phyloP scores from a whole-genome alignment of 30 jellyfish, hydroid and myxozoan genomes.

The Chironex yamaguchii region DNA sequence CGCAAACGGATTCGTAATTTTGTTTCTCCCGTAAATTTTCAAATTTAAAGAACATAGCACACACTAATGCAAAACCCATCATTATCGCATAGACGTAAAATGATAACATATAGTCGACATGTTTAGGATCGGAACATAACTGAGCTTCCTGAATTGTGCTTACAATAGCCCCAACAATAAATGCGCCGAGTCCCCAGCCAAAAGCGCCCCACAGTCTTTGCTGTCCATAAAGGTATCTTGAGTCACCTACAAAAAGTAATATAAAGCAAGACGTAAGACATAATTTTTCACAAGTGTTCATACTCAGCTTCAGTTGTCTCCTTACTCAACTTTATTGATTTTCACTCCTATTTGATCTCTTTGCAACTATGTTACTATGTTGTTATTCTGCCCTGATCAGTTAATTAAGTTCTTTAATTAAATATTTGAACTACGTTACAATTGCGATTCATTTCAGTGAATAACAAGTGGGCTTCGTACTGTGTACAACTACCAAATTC shows the following conservation, averaged over 20 bases:
- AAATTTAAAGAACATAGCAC: constrained; percentile 85
- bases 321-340: no score
- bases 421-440: no score
- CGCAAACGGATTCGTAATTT: constrained; percentile 89
- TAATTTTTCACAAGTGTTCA: no score
- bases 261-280: no score
- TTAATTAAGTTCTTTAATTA: no score
- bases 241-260: constrained; percentile 70
- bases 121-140: constrained; percentile 87
- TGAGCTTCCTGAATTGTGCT: constrained; percentile 78
- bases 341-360: no score
- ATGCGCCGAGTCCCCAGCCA: constrained; percentile 99
- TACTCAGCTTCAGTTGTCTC: no score
- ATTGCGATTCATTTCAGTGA: no score
- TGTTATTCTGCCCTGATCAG: no score
- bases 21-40: constrained; percentile 72
- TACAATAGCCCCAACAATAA: constrained; percentile 92
- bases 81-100: constrained; percentile 92
- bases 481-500: no score
- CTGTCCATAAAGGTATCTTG: constrained; percentile 86
- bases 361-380: no score
- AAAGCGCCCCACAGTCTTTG: constrained; percentile 99
- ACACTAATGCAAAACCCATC: constrained; percentile 89
- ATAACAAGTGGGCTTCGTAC: no score
- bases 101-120: constrained; percentile 89